Evolutionary conservation across 2,888 invertebrate genomes (phyloP).

Genomic region (Byasa hedistus): DNA sequence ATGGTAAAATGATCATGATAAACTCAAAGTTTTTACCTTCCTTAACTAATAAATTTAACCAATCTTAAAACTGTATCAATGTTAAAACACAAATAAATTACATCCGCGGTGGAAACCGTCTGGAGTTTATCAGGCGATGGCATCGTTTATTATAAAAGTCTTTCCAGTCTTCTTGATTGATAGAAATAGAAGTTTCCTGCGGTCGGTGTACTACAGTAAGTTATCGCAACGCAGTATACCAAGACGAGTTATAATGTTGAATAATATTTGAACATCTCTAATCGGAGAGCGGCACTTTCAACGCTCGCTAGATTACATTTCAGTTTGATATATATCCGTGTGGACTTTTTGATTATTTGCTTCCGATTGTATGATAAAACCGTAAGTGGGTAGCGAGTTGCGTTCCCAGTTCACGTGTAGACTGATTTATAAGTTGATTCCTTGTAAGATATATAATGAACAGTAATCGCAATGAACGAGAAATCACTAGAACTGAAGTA

Average conservation of each 20-base stretch:
- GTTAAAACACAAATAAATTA: slow-evolving; percentile 17
- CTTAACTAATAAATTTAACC: not conserved
- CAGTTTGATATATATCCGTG: slow-evolving; percentile 10
- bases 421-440: not conserved
- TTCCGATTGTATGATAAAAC: slow-evolving; percentile 24
- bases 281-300: slow-evolving; percentile 26
- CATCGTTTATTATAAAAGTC: slow-evolving; percentile 27
- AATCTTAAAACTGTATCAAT: slow-evolving; percentile 22
- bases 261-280: slow-evolving; percentile 22
- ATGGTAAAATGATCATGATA: no score
- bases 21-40: no score
- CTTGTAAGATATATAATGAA: not conserved
- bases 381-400: slow-evolving; percentile 7
- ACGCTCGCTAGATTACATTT: slow-evolving; percentile 8
- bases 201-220: slow-evolving; percentile 16
- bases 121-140: slow-evolving; percentile 16
- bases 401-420: not conserved
- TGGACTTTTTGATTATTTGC: slow-evolving; percentile 27
- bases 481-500: no score
- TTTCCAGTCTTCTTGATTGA: slow-evolving; percentile 19
- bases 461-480: no score
- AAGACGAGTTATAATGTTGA: slow-evolving; percentile 12
- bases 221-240: slow-evolving; percentile 17
- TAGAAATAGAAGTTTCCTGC: slow-evolving; percentile 22
- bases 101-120: slow-evolving; percentile 17